Base-by-base conservation (phyloP, 2,113 vertebrate species). In the Lamprologus lemairii region DNA sequence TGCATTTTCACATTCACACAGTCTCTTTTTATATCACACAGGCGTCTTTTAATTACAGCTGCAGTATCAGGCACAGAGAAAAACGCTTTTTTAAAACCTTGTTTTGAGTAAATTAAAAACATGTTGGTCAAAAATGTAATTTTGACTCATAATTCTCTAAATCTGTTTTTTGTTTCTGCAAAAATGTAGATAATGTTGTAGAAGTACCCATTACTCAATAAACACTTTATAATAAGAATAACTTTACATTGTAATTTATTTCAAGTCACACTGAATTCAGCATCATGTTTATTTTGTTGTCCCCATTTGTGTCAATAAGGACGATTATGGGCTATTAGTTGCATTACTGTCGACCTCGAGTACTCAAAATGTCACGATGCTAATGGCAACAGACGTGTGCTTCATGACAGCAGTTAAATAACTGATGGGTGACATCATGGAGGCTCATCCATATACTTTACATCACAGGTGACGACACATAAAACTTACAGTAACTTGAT, bases 41-140 rank as follows among this genome's bases (percentile, higher is more conserved):
- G 14, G 1, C 1, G 1, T 47, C 14, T 47, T 17, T 17, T 47
- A 47, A 17, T 47, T 47, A 47, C 45, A 17, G 0, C 45, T 4
- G 45, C 45, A 17, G 45, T 47, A 47, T 47, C 45, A 47, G 45
- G 14, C 13, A 11, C 28, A 0, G 16, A 33, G 58, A 35, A 63
- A 63, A 63, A 63, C 0, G 1, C 3, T 33, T 11, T 60, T 1
- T 60, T 11, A 60, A 60, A 6, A 60, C 57, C 0, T 10, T 9
- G 12, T 60, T 33, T 19, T 19, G 28, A 33, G 16, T 7, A 4
- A 63, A 63, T 63, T 3, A 7, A 19, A 33, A 57, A 63, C 1
- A 19, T 11, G 16, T 33, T 33, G 58, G 9, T 63, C 3, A 63
- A 63, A 63, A 63, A 33, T 2, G 0, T 63, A 35, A 19, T 11